Conservation (phyloP, 2,888 invertebrate species). For the Trachelus iudaicus region DNA sequence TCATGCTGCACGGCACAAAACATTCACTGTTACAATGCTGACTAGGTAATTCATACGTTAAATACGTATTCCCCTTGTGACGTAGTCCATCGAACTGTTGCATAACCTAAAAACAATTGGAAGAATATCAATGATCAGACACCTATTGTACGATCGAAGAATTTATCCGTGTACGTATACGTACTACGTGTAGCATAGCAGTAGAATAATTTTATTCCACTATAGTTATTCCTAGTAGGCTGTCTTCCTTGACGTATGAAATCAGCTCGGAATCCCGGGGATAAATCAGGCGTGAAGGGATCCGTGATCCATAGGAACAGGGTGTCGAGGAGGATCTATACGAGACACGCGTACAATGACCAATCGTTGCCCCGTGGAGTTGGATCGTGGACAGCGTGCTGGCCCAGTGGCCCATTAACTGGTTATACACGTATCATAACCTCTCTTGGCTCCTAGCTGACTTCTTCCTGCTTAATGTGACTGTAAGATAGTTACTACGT, state of each 20-base stretch:
- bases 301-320: neutral
- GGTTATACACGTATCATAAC: slow-evolving; percentile 35
- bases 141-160: neutral
- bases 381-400: slow-evolving; percentile 28
- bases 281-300: slow-evolving; percentile 3
- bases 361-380: slow-evolving; percentile 11
- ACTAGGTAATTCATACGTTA: neutral
- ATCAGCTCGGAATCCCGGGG: neutral
- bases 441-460: slow-evolving; percentile 30
- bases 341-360: slow-evolving; percentile 2
- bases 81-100: neutral
- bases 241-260: neutral
- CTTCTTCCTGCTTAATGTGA: neutral
- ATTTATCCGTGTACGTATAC: neutral
- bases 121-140: neutral
- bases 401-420: slow-evolving; percentile 37
- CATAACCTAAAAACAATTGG: neutral
- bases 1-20: neutral
- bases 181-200: neutral
- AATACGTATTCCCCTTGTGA: neutral
- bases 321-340: slow-evolving; percentile 3
- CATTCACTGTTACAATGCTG: neutral
- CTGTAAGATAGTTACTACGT: neutral
- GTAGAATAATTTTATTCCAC: neutral
- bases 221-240: neutral